Conservation (phyloP, 2,888 invertebrate genomes). For the Oxystoma pomonae region DNA sequence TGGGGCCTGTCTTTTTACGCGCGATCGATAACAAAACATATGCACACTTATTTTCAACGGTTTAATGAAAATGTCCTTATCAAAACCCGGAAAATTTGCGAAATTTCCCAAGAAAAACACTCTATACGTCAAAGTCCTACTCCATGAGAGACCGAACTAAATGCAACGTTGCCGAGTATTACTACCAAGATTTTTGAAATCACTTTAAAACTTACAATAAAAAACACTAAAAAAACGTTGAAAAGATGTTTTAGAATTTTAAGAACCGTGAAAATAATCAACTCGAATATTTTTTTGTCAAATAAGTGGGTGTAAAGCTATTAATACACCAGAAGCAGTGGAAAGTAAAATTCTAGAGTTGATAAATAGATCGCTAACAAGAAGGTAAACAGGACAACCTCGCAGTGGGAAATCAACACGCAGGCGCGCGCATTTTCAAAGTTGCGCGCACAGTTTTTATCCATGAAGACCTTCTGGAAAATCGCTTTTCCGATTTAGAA, state of each 20-base stretch:
- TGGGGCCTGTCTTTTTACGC: slow-evolving; percentile 6
- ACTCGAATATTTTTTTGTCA: too few species aligned
- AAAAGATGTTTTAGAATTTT: too few species aligned
- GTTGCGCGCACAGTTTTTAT: not conserved
- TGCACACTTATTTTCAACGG: slow-evolving; percentile 32
- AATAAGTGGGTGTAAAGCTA: too few species aligned
- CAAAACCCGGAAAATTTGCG: slow-evolving; percentile 41
- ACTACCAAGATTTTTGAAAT: too few species aligned
- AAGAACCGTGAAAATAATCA: too few species aligned
- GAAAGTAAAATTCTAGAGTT: too few species aligned
- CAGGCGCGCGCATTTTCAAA: not conserved
- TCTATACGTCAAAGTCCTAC: slow-evolving; percentile 14
- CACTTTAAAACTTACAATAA: too few species aligned
- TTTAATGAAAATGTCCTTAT: slow-evolving; percentile 38
- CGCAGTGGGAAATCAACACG: not conserved
- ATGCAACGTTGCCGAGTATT: not conserved
- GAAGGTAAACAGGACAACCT: not conserved
- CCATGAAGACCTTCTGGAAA: not conserved
- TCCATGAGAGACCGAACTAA: not conserved
- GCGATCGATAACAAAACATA: slow-evolving; percentile 31
- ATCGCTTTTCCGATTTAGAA: not conserved
- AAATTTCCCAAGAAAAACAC: slow-evolving; percentile 45
- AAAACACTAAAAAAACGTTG: too few species aligned
- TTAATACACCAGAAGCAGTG: too few species aligned
- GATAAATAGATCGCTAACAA: too few species aligned